These are phyloP conservation scores for Hypselothyrea guttata DNA, from an alignment of 2,888 invertebrate genomes.

Conservation along the genomic window DNA sequence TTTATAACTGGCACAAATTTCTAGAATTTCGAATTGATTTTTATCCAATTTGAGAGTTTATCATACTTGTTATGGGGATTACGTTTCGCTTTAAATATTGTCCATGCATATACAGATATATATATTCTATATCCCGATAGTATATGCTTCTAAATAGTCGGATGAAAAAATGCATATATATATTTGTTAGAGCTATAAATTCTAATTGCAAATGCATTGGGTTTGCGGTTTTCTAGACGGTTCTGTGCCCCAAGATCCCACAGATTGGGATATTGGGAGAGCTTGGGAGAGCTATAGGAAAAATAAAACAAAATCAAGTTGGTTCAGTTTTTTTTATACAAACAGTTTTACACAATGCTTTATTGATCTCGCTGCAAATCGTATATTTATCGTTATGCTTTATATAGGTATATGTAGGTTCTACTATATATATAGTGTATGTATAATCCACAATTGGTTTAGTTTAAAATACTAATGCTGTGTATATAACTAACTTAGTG, in stretches of 20 bases:
- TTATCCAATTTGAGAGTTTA: background rate
- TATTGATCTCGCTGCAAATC: slow-evolving; percentile 21
- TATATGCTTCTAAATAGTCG: slow-evolving; percentile 32
- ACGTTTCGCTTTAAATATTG: slow-evolving; percentile 50
- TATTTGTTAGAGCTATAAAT: slow-evolving; percentile 67
- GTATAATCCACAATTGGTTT: slow-evolving; percentile 44
- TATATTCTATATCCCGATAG: slow-evolving; percentile 19
- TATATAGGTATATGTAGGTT: slow-evolving; percentile 40
- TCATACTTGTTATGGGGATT: slow-evolving; percentile 3
- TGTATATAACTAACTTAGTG: slow-evolving; percentile 51
- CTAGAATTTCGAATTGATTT: slow-evolving; percentile 13
- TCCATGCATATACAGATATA: slow-evolving; percentile 56
- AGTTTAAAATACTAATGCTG: slow-evolving; percentile 68
- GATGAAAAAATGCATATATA: slow-evolving; percentile 41
- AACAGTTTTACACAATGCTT: slow-evolving; percentile 72
- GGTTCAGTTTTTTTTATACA: slow-evolving; percentile 63
- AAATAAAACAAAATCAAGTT: slow-evolving; percentile 44
- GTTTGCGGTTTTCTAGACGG: slow-evolving; percentile 49
- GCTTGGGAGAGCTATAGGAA: background rate
- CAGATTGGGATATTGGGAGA: slow-evolving; percentile 4
- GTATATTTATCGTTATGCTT: slow-evolving; percentile 27
- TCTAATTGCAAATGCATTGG: slow-evolving; percentile 76
- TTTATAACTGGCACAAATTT: slow-evolving; percentile 37
- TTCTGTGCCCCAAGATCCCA: slow-evolving; percentile 1
- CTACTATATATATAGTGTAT: slow-evolving; percentile 52